phyloP scores from a whole-genome alignment of 2,888 invertebrate species.

The Ophioninae sp. region DNA sequence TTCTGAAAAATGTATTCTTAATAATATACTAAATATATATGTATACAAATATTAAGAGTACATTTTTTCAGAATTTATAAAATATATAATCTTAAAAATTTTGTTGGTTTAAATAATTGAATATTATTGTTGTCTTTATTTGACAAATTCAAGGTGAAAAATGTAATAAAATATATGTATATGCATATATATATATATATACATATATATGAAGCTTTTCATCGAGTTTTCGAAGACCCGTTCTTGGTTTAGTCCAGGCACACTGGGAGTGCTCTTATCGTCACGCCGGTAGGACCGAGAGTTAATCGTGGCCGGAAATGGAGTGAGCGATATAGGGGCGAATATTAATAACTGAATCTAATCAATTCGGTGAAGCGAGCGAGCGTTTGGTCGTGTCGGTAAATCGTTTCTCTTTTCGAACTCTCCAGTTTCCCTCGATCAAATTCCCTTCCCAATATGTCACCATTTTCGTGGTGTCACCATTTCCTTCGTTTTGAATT shows the following conservation, averaged over 20 bases:
- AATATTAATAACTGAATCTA: conserved; percentile 81
- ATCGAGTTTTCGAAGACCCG: conserved; percentile 11
- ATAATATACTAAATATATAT: no score
- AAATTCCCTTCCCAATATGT: conserved; percentile 52
- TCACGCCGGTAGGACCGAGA: conserved; percentile 78
- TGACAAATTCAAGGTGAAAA: no score
- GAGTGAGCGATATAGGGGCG: conserved; percentile 79
- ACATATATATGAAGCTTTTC: conserved; percentile 13
- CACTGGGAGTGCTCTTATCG: conserved; percentile 74
- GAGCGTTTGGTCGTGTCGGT: conserved; percentile 50
- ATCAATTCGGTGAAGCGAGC: conserved; percentile 78
- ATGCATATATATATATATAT: no score
- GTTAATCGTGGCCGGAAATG: conserved; percentile 80
- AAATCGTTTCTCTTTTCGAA: conserved; percentile 45
- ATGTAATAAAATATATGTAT: no score
- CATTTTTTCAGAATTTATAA: no score
- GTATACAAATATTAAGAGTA: no score
- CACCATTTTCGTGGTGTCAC: conserved; percentile 53
- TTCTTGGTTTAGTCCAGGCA: conserved; percentile 18
- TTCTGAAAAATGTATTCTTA: no score
- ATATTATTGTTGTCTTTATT: no score
- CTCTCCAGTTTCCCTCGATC: conserved; percentile 17
- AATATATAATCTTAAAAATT: no score
- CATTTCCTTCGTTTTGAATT: conserved; percentile 16
- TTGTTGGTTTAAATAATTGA: no score